phyloP scores from a whole-genome alignment of 1,140 invertebrate genomes.

The Drosophila neocordata region DNA sequence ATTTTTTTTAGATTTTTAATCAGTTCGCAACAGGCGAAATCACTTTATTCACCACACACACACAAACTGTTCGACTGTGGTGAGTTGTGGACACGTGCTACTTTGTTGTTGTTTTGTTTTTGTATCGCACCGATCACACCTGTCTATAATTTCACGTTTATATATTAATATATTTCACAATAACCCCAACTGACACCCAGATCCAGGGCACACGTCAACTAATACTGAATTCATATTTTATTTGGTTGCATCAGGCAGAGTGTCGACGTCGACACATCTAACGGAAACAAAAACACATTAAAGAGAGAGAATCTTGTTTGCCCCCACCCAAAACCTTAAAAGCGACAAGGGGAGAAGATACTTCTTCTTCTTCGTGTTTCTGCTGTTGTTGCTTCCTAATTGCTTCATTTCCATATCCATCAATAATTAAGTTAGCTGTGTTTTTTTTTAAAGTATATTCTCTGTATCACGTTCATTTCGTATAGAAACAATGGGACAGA shows the following conservation, averaged over 20 bases:
- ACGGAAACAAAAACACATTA: neutral
- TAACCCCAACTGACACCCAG: slow-evolving; percentile 15
- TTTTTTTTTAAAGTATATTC: neutral
- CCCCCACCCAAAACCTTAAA: neutral
- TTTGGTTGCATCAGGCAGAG: slow-evolving; percentile 18
- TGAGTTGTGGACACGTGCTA: slow-evolving; percentile 39
- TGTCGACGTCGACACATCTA: neutral
- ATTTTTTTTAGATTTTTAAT: slow-evolving; percentile 44
- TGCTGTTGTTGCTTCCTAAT: neutral
- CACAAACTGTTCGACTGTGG: neutral
- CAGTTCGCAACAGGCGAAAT: slow-evolving; percentile 44
- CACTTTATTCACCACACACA: slow-evolving; percentile 21
- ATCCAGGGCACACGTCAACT: slow-evolving; percentile 63
- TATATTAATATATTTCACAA: slow-evolving; percentile 2
- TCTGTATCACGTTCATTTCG: neutral
- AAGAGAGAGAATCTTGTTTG: neutral
- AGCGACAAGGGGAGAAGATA: neutral
- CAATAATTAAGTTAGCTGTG: slow-evolving; percentile 1
- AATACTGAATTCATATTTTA: slow-evolving; percentile 23
- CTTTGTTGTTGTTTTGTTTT: slow-evolving; percentile 9
- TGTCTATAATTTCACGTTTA: slow-evolving; percentile 21
- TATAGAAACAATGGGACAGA: neutral
- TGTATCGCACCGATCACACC: slow-evolving; percentile 11
- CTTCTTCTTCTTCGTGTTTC: neutral
- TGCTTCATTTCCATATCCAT: slow-evolving; percentile 4